A percentile compares a stretch with the other conserved stretches of the same genome.
phyloP scores from a whole-genome alignment of 2,113 vertebrate species.

The Upupa epops region DNA sequence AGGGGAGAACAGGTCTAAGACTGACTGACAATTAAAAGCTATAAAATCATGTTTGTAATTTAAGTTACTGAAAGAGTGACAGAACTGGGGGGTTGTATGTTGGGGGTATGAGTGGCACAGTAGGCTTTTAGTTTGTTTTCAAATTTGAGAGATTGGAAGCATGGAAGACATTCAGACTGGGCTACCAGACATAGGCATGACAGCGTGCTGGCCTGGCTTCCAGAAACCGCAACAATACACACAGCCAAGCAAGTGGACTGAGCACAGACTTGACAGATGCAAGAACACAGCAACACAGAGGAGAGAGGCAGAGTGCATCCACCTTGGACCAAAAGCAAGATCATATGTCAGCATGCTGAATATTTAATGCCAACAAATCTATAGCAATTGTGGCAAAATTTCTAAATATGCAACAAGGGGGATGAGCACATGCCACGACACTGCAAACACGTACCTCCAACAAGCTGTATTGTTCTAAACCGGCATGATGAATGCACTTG shows the following conservation, averaged over 20 bases:
- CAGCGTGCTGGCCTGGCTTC: background rate
- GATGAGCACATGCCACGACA: background rate
- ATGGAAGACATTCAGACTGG: background rate
- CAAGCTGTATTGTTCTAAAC: background rate
- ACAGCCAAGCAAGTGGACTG: background rate
- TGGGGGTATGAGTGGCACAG: background rate
- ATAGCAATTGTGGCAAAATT: fast-evolving
- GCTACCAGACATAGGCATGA: background rate
- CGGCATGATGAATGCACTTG: fast-evolving
- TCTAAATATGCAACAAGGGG: background rate
- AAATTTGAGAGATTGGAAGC: background rate
- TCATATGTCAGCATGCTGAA: background rate
- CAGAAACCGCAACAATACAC: background rate
- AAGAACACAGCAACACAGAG: background rate
- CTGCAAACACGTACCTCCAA: background rate
- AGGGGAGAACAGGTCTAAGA: constrained; percentile 54
- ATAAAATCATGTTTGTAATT: constrained; percentile 30
- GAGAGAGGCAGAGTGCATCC: background rate
- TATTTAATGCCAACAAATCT: background rate
- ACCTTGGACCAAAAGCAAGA: background rate
- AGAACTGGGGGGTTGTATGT: background rate
- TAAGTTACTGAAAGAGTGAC: constrained; percentile 12
- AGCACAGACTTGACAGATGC: background rate
- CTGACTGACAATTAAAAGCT: constrained; percentile 58
- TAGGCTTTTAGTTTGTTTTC: background rate